Evolutionary conservation across 1,140 invertebrate genomes (phyloP).

Genomic region (Physella acuta): DNA sequence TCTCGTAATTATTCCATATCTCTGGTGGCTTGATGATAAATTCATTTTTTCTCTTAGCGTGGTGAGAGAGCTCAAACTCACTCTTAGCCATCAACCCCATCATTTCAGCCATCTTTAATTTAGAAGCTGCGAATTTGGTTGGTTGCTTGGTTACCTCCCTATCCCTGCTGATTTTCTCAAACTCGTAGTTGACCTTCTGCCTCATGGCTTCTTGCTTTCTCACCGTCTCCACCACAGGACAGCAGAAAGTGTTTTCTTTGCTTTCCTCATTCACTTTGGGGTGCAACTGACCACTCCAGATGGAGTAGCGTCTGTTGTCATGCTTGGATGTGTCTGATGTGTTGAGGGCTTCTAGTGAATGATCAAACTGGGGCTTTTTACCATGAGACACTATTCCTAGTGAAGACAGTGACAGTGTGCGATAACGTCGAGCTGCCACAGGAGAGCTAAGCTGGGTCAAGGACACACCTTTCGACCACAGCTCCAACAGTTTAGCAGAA

Average conservation of each 20-base stretch:
- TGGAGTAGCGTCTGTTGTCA: slow-evolving; percentile 14
- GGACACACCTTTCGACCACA: neutral
- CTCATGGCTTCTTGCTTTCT: slow-evolving; percentile 10
- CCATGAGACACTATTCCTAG: neutral
- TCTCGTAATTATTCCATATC: slow-evolving; percentile 34
- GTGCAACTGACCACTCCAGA: slow-evolving; percentile 9
- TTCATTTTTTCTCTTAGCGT: slow-evolving; percentile 2
- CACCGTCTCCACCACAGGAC: slow-evolving; percentile 12
- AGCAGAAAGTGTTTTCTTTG: neutral
- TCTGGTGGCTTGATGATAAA: slow-evolving; percentile 14
- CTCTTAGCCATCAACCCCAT: slow-evolving; percentile 12
- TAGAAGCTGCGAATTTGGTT: neutral
- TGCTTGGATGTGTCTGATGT: slow-evolving; percentile 2
- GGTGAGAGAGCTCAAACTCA: slow-evolving; percentile 16
- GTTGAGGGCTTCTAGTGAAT: neutral
- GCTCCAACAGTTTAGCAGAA: neutral
- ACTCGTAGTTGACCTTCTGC: neutral
- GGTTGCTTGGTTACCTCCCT: neutral
- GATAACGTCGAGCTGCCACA: neutral
- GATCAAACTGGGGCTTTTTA: slow-evolving; percentile 1
- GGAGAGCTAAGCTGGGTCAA: neutral
- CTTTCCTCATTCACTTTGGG: neutral
- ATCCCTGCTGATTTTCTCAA: slow-evolving; percentile 8
- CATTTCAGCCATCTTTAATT: neutral
- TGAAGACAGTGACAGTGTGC: neutral